Percentiles rank a stretch among this genome's conserved stretches.
phyloP scores from a whole-genome alignment of 2,888 invertebrate genomes.

The Tyria jacobaeae region DNA sequence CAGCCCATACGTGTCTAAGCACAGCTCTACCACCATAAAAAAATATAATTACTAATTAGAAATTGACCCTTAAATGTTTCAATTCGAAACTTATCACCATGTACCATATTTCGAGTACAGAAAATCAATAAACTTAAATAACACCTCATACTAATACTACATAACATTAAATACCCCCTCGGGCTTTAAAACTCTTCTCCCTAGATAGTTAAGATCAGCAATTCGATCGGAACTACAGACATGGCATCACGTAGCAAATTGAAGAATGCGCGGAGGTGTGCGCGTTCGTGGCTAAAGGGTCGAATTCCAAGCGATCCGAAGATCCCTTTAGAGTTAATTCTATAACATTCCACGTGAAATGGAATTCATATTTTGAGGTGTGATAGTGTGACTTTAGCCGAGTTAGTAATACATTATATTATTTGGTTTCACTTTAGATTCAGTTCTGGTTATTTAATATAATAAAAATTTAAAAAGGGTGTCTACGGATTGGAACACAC shows the following conservation, averaged over 20 bases:
- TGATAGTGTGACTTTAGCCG: slow-evolving; percentile 3
- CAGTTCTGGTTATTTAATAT: no score
- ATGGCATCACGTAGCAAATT: slow-evolving; percentile 46
- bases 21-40: no score
- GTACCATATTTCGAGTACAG: no score
- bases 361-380: slow-evolving; percentile 37
- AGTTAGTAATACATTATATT: neutral
- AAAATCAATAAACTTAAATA: neutral
- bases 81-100: neutral
- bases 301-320: slow-evolving; percentile 36
- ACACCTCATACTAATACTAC: neutral
- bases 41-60: no score
- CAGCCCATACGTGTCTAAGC: no score
- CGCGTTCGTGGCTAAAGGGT: slow-evolving; percentile 41
- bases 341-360: slow-evolving; percentile 29
- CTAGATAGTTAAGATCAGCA: slow-evolving; percentile 36
- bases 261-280: slow-evolving; percentile 46
- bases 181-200: slow-evolving; percentile 10
- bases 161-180: slow-evolving; percentile 3
- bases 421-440: no score
- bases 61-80: no score
- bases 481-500: no score
- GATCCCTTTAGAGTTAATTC: slow-evolving; percentile 33
- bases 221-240: slow-evolving; percentile 28
- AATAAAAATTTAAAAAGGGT: no score